Conservation (phyloP, 2,888 invertebrate genomes). For the Operophtera brumata region DNA sequence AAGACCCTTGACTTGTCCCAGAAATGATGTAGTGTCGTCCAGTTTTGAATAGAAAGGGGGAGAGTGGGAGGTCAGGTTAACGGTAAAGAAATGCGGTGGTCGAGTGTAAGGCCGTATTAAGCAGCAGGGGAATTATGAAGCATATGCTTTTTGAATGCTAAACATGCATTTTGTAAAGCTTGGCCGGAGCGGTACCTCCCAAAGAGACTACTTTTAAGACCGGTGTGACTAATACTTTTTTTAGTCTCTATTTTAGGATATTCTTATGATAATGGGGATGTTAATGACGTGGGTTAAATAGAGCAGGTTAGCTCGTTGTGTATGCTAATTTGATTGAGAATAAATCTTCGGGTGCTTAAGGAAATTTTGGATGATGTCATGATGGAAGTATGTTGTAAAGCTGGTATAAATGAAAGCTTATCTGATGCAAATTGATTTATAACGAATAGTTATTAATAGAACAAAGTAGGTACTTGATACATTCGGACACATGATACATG, state of each 20-base stretch:
- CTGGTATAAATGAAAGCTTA: not conserved
- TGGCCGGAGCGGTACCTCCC: constrained; percentile 33
- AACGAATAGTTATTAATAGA: no score
- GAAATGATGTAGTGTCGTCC: constrained; percentile 25
- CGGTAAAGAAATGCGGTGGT: constrained; percentile 61
- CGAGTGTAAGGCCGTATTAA: constrained; percentile 73
- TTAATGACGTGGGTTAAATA: constrained; percentile 23
- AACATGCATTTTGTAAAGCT: constrained; percentile 62
- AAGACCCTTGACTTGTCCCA: constrained; percentile 46
- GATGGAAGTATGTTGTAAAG: not conserved
- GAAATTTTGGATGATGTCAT: not conserved
- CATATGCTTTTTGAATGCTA: constrained; percentile 75
- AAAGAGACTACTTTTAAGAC: constrained; percentile 29
- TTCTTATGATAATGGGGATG: constrained; percentile 58
- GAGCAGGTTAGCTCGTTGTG: constrained; percentile 23
- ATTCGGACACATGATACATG: no score
- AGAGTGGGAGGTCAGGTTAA: constrained; percentile 43
- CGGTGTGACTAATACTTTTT: constrained; percentile 50
- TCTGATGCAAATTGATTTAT: no score
- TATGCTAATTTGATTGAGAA: constrained; percentile 23
- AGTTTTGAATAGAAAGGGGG: constrained; percentile 35
- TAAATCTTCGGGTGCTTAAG: constrained; percentile 8
- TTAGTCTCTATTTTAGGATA: constrained; percentile 36
- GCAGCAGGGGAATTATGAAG: constrained; percentile 75
- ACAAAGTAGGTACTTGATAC: no score